These are phyloP conservation scores for Megalopta genalis DNA, from an alignment of 1,140 invertebrate genomes.

Conservation along the genomic window DNA sequence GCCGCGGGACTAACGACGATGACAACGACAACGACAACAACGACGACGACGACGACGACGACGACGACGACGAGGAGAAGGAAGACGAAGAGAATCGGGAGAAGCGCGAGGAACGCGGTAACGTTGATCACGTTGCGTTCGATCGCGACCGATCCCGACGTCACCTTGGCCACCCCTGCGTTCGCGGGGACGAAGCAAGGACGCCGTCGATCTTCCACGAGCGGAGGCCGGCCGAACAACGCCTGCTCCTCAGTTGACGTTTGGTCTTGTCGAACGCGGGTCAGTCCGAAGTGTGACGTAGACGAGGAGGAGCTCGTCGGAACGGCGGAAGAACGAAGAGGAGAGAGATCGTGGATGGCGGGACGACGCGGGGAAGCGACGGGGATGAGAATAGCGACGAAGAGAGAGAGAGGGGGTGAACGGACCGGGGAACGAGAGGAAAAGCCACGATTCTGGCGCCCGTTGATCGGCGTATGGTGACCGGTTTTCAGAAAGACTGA, in stretches of 20 bases:
- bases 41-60: too few relatives aligned
- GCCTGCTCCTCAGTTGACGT: slow-evolving; percentile 52
- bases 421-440: too few relatives aligned
- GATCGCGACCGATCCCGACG: neutral
- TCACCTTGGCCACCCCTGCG: neutral
- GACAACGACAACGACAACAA: too few relatives aligned
- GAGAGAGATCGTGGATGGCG: neutral
- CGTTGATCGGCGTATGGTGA: slow-evolving; percentile 12
- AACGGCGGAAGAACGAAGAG: neutral
- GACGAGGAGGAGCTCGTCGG: slow-evolving; percentile 6
- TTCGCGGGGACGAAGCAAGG: neutral
- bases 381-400: neutral
- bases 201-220: neutral
- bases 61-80: too few relatives aligned
- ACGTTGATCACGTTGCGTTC: too few relatives aligned
- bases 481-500: slow-evolving; percentile 11
- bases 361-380: too few relatives aligned
- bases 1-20: neutral
- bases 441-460: too few relatives aligned
- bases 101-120: too few relatives aligned
- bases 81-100: too few relatives aligned
- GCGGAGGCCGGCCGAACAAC: slow-evolving; percentile 5
- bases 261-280: neutral
- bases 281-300: slow-evolving; percentile 1
- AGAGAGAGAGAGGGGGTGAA: too few relatives aligned